Evolutionary conservation across 2,888 invertebrate genomes (phyloP).

Genomic region (Conus canariensis): DNA sequence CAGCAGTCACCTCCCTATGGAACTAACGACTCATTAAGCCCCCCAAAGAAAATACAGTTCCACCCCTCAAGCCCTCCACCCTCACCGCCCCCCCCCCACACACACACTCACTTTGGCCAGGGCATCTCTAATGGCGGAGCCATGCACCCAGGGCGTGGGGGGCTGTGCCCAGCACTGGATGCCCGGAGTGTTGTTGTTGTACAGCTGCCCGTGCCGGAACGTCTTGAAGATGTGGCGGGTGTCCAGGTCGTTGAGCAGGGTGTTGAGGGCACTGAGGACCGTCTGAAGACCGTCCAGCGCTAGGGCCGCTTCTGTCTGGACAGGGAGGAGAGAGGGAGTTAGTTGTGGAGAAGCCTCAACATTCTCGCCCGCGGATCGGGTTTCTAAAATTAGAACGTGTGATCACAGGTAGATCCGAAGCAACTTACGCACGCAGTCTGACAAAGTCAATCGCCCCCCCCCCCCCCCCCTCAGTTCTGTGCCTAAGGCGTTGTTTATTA

Average conservation of each 20-base stretch:
- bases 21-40: no score
- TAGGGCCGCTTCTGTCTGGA: constrained; percentile 69
- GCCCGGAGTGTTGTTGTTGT: constrained; percentile 53
- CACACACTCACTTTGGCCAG: constrained; percentile 52
- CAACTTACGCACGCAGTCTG: no score
- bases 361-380: no score
- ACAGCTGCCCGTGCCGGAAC: constrained; percentile 51
- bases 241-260: constrained; percentile 44
- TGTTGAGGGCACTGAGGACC: constrained; percentile 57
- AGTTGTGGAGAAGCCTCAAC: neutral
- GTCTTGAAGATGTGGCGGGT: constrained; percentile 47
- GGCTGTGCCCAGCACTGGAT: constrained; percentile 56
- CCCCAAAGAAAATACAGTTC: neutral
- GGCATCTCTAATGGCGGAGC: constrained; percentile 53
- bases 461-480: no score
- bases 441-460: no score
- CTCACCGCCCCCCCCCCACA: neutral
- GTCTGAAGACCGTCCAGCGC: constrained; percentile 65
- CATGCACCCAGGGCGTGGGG: constrained; percentile 58
- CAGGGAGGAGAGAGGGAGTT: constrained; percentile 7
- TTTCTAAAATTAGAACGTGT: no score
- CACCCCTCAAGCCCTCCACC: neutral
- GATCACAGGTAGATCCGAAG: no score
- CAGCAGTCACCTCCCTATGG: no score
- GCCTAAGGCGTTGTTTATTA: no score